Base-by-base conservation (phyloP, 2,888 invertebrate species). In the Salpingus planirostris region DNA sequence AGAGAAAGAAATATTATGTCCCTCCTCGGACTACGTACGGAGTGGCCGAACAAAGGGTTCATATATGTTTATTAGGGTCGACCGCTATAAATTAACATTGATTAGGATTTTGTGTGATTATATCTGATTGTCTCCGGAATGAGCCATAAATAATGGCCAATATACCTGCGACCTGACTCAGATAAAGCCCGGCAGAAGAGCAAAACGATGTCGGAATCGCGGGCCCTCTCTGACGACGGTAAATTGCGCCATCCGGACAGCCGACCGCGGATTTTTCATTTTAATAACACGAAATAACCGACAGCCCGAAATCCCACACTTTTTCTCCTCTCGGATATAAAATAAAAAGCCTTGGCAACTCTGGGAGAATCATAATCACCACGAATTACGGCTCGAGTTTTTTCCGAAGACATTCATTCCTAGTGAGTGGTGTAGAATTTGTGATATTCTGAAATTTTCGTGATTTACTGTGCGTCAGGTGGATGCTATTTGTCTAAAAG, bases 81-180 rank as follows among this genome's bases (percentile, higher is more conserved):
- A 58, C 59, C 57, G 58, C 59, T 56, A 62, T 64, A 64, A 64
- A 64, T 64, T 62, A 62, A 57, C 62, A 64, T 64, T 62, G 63
- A 64, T 64, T 62, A 62, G 63, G 60, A 60, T 61, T 61, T 60
- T 62, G 60, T 62, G 62, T 58, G 59, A 63, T 63, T 59, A 61
- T 64, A 64, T 64, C 64, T 56, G 64, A 63, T 62, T 61, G 63
- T 61, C 59, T 57, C 55, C 51, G 49, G 55, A 58, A 59, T 57
- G 57, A 57, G 52, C 55, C 50, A 61, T 63, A 64, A 64, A 63
- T 63, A 61, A 63, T 58, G 55, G 54, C 57, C 52, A 49, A 52
- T 52, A 54, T 56, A 55, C 53, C 53, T 54, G 53, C 22, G 42
- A 38, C 43, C 49, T 45, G 46, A 47, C 45, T 42, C 42, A 44